phyloP scores from a whole-genome alignment of 1,140 invertebrate genomes.

The Drosophila teissieri region DNA sequence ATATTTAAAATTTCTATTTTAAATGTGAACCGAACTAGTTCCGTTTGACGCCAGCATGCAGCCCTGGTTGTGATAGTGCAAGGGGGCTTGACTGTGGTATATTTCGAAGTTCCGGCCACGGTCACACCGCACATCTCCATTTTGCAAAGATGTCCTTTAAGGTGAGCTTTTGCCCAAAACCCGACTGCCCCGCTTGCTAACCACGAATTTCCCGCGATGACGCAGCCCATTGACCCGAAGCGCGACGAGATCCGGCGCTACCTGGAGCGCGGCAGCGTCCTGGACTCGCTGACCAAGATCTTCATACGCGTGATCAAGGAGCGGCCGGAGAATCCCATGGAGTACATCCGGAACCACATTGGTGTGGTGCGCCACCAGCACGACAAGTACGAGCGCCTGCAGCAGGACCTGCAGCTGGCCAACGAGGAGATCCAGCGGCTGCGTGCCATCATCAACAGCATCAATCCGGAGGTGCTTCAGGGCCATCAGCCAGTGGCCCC shows the following conservation, averaged over 20 bases:
- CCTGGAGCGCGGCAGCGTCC: slow-evolving; percentile 94
- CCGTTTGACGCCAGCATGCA: not conserved
- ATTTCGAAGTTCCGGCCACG: not conserved
- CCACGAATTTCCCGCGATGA: not conserved
- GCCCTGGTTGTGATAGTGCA: not conserved
- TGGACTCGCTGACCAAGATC: slow-evolving; percentile 96
- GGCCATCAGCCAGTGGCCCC: slow-evolving; percentile 10
- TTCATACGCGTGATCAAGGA: slow-evolving; percentile 94
- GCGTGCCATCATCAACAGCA: slow-evolving; percentile 67
- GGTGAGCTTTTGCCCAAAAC: slow-evolving; percentile 40
- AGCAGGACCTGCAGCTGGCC: slow-evolving; percentile 70
- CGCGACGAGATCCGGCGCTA: slow-evolving; percentile 96
- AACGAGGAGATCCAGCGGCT: slow-evolving; percentile 71
- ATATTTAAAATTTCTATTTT: not conserved
- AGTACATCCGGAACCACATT: slow-evolving; percentile 89
- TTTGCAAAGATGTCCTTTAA: slow-evolving; percentile 79
- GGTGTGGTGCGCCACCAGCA: slow-evolving; percentile 82
- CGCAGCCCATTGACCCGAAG: slow-evolving; percentile 92
- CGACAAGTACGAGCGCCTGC: slow-evolving; percentile 74
- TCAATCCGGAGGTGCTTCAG: slow-evolving; percentile 67
- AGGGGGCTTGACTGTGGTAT: slow-evolving; percentile 3
- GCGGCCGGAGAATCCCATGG: slow-evolving; percentile 94
- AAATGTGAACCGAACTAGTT: slow-evolving; percentile 1
- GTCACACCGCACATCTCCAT: slow-evolving; percentile 26
- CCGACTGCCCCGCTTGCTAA: slow-evolving; percentile 3